phyloP scores from a whole-genome alignment of 2,797 vertebrate genomes.

The Rhynchotus rufescens region DNA sequence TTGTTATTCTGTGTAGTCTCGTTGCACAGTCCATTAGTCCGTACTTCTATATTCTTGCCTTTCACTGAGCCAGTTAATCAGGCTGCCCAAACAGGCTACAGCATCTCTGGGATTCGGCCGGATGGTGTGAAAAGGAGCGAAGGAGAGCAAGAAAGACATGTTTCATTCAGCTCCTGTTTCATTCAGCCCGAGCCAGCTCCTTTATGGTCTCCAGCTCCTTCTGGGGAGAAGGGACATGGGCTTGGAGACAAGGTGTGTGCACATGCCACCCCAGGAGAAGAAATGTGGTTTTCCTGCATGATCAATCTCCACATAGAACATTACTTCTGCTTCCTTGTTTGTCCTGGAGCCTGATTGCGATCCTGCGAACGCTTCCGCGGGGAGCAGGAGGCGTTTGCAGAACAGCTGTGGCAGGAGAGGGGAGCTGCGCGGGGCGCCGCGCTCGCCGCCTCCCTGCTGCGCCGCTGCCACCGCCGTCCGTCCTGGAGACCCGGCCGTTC shows the following conservation, averaged over 20 bases:
- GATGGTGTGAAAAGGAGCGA: background rate
- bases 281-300: background rate
- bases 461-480: background rate
- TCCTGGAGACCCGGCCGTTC: background rate
- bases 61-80: accelerated
- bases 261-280: background rate
- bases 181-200: background rate
- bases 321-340: constrained; percentile 25
- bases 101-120: background rate
- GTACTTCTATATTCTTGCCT: background rate
- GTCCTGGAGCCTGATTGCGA: constrained; percentile 14
- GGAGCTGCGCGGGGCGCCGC: background rate
- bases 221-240: background rate
- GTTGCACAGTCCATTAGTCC: background rate
- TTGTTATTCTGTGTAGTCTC: background rate
- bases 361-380: constrained; percentile 2
- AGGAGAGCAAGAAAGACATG: background rate
- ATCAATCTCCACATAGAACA: background rate
- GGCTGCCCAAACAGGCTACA: background rate
- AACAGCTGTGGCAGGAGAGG: background rate
- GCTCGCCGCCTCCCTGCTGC: accelerated
- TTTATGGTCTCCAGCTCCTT: background rate
- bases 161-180: background rate
- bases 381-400: background rate
- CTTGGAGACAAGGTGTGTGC: background rate